These are phyloP conservation scores for Isurus oxyrinchus DNA, from an alignment of 2,113 vertebrate genomes.

Conservation along the genomic window DNA sequence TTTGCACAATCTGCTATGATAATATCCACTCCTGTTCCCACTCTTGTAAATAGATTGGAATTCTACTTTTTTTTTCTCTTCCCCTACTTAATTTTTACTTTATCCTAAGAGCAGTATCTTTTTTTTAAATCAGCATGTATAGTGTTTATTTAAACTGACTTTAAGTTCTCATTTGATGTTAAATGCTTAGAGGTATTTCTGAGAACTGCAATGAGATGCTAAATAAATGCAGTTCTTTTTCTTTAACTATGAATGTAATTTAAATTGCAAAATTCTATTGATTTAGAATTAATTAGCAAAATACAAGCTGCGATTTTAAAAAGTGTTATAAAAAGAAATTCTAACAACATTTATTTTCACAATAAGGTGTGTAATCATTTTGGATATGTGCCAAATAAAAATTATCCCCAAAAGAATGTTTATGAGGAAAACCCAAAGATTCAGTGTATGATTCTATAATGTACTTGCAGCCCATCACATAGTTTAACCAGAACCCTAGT, in stretches of 20 bases:
- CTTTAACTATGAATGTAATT: conserved; percentile 1
- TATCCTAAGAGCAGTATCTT: neutral
- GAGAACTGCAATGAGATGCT: neutral
- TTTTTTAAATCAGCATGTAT: neutral
- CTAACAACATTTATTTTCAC: neutral
- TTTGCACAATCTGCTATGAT: neutral
- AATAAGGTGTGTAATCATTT: neutral
- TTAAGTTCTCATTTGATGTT: neutral
- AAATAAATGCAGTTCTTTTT: neutral
- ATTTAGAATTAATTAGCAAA: neutral
- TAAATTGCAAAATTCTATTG: conserved; percentile 4
- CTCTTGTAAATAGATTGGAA: neutral
- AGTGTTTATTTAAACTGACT: neutral
- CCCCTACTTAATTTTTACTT: neutral
- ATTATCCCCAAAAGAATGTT: neutral
- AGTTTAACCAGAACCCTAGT: neutral
- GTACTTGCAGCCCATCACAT: neutral
- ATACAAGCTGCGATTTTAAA: neutral
- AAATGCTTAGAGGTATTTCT: neutral
- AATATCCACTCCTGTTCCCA: neutral
- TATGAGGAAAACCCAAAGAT: neutral
- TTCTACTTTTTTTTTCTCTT: neutral
- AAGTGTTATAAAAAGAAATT: neutral
- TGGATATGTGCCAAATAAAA: neutral
- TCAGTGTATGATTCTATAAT: neutral